phyloP scores from a whole-genome alignment of 2,888 invertebrate genomes.

The Eupeodes luniger region DNA sequence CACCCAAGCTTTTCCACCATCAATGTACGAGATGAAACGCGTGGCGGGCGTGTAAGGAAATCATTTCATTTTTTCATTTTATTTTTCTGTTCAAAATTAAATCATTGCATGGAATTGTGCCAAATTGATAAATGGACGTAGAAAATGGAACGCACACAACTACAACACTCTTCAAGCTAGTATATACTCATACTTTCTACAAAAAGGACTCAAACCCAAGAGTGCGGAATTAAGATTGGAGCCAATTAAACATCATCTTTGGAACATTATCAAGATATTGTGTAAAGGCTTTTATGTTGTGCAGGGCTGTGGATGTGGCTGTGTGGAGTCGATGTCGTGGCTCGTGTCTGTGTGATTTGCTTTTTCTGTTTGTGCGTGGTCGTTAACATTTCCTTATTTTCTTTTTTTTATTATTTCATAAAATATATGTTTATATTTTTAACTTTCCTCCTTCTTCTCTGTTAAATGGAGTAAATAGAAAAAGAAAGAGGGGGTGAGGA shows the following conservation, averaged over 20 bases:
- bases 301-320: not conserved
- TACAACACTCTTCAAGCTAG: not conserved
- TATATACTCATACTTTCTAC: no score
- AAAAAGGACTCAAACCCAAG: not conserved
- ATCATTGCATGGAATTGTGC: constrained; percentile 73
- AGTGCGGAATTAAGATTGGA: constrained; percentile 59
- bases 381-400: not conserved
- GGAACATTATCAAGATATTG: constrained; percentile 73
- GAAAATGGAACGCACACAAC: constrained; percentile 58
- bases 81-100: constrained; percentile 58
- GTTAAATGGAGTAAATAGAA: not conserved
- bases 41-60: constrained; percentile 30
- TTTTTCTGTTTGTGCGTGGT: constrained; percentile 30
- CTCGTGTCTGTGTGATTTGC: not conserved
- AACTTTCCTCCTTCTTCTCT: not conserved
- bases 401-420: constrained; percentile 26
- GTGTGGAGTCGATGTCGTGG: not conserved
- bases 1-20: not conserved
- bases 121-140: constrained; percentile 73
- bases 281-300: constrained; percentile 31
- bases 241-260: constrained; percentile 75
- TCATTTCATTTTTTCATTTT: constrained; percentile 25
- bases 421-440: constrained; percentile 17
- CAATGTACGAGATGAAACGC: not conserved
- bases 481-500: not conserved